Base-by-base conservation (phyloP, 1,140 invertebrate species). In the Cataglyphis hispanica region DNA sequence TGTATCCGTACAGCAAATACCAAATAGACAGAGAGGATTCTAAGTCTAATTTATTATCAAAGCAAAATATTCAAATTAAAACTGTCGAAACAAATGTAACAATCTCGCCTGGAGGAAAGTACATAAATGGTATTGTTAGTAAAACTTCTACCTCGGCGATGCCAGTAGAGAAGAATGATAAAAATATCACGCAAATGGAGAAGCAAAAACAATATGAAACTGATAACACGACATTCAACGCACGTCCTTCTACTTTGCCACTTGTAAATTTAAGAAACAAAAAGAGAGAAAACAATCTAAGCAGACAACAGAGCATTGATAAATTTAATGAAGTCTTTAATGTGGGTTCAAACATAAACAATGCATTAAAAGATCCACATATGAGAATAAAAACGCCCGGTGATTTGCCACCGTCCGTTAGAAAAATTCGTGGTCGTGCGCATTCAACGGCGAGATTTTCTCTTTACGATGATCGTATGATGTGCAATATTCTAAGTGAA, bases 401-500 rank as follows among this genome's bases (percentile, higher is more conserved):
- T 0, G 97, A 97, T 92, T 96, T 98, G 1, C 97, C 98, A 6
- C 97, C 97, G 0, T 97, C 97, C 0, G 96, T 97, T 2, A 90
- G 97, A 13, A 96, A 96, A 87, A 96, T 97, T 19, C 95, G 97
- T 50, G 95, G 96, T 11, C 91, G 92, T 8, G 89, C 90, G 53
- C 93, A 93, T 53, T 90, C 86, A 95, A 96, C 91, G 0, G 95
- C 95, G 13, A 96, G 98, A 83, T 96, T 98, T 88, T 98, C 98
- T 19, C 93, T 98, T 3, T 98, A 98, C 91, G 98, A 98, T 91
- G 98, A 98, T 91, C 95, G 98, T 43, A 98, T 98, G 95, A 98
- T 98, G 98, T 95, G 95, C 81, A 95, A 95, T 63, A 95, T 95
- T 25, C 91, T 95, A 46, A 93, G 92, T 22, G 93, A 93, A 19